Conservation (phyloP, 2,797 vertebrate species). For the Prunella strophiata region DNA sequence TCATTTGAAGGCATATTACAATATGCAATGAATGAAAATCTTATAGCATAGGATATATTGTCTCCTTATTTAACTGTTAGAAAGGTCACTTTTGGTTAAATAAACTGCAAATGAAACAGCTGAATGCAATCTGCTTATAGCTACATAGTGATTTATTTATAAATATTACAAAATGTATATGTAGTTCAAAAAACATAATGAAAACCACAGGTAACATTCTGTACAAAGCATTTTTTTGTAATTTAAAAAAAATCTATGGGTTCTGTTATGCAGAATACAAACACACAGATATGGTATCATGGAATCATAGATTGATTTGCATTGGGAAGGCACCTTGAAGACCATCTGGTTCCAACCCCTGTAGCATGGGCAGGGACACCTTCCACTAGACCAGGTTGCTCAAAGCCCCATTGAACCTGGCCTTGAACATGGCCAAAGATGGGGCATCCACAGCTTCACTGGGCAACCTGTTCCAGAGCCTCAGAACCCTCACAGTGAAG, state of each 20-base stretch:
- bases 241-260: background rate
- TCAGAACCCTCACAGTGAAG: background rate
- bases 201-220: background rate
- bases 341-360: background rate
- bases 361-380: background rate
- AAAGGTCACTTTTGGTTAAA: background rate
- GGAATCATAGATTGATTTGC: background rate
- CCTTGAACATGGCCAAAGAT: background rate
- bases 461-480: background rate
- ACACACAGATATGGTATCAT: background rate
- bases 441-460: background rate
- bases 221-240: background rate
- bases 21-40: background rate
- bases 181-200: background rate
- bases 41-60: background rate
- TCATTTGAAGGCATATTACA: background rate
- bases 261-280: background rate
- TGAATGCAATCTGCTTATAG: background rate
- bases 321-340: background rate
- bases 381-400: background rate
- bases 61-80: background rate
- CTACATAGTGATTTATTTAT: background rate
- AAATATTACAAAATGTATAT: background rate
- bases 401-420: background rate
- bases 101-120: background rate